Evolutionary conservation across 2,888 invertebrate genomes (phyloP).

Genomic region (Lasioglossum pauxillum): DNA sequence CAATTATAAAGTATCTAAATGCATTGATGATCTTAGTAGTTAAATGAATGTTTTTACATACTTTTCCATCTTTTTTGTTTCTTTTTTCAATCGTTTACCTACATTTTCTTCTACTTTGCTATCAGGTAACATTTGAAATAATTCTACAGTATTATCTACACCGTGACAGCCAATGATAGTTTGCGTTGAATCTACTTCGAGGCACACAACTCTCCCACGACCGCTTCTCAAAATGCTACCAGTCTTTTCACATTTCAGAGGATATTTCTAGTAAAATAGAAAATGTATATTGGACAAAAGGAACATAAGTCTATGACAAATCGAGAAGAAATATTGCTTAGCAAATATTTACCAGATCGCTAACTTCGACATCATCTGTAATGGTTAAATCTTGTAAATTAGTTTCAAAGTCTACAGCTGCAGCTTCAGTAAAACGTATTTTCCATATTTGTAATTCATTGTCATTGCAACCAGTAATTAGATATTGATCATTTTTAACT

Average conservation of each 20-base stretch:
- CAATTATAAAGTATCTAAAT: background rate
- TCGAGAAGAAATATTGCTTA: background rate
- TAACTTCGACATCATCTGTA: slow-evolving; percentile 85
- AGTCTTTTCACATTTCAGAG: slow-evolving; percentile 90
- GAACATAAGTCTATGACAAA: background rate
- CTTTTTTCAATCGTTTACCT: slow-evolving; percentile 92
- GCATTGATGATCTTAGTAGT: background rate
- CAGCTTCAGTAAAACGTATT: slow-evolving; percentile 86
- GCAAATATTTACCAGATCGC: slow-evolving; percentile 85
- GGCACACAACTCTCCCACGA: slow-evolving; percentile 91
- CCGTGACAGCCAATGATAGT: slow-evolving; percentile 93
- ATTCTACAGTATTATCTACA: slow-evolving; percentile 91
- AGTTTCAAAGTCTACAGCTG: slow-evolving; percentile 81
- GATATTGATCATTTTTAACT: slow-evolving; percentile 90
- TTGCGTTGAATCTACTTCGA: slow-evolving; percentile 90
- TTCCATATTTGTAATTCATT: slow-evolving; percentile 94
- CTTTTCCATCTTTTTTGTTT: slow-evolving; percentile 86
- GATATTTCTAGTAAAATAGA: slow-evolving; percentile 84
- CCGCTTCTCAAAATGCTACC: slow-evolving; percentile 93
- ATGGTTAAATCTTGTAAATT: slow-evolving; percentile 86
- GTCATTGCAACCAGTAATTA: slow-evolving; percentile 96
- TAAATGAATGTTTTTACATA: slow-evolving; percentile 43
- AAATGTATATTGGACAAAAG: slow-evolving; percentile 32
- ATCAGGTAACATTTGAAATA: slow-evolving; percentile 92
- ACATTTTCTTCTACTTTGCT: slow-evolving; percentile 90